These are phyloP conservation scores for Ptilorrhoa leucosticta DNA, from an alignment of 2,113 vertebrate genomes.

Conservation along the genomic window DNA sequence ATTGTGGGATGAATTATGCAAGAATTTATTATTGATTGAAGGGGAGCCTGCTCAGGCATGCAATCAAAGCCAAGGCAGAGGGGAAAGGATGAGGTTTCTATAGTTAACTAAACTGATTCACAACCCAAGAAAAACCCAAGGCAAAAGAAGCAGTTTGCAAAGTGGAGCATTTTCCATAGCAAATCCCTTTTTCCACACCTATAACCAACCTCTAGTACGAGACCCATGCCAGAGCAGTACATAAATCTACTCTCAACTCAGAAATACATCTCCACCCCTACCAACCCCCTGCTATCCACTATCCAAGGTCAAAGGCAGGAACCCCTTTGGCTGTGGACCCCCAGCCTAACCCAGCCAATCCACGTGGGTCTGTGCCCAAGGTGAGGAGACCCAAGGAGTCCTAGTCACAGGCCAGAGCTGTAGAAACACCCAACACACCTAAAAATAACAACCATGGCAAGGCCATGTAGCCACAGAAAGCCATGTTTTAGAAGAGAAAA, in stretches of 20 bases:
- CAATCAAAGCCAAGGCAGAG: not conserved
- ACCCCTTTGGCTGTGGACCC: not conserved
- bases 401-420: not conserved
- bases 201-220: not conserved
- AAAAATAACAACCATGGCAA: not conserved
- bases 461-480: not conserved
- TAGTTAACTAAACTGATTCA: not conserved
- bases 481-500: not conserved
- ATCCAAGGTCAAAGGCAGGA: not conserved
- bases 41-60: not conserved
- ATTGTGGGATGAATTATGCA: constrained; percentile 46
- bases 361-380: fast-evolving
- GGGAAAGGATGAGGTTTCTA: not conserved
- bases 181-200: not conserved
- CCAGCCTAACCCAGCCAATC: not conserved
- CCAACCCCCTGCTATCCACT: not conserved
- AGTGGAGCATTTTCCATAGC: not conserved
- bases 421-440: not conserved
- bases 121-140: not conserved
- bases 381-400: not conserved
- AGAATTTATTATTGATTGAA: constrained; percentile 51
- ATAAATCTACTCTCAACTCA: fast-evolving
- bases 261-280: not conserved
- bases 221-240: fast-evolving
- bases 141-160: not conserved